Evolutionary conservation across 2,113 vertebrate species (phyloP).

Genomic region (Callithrix jacchus): DNA sequence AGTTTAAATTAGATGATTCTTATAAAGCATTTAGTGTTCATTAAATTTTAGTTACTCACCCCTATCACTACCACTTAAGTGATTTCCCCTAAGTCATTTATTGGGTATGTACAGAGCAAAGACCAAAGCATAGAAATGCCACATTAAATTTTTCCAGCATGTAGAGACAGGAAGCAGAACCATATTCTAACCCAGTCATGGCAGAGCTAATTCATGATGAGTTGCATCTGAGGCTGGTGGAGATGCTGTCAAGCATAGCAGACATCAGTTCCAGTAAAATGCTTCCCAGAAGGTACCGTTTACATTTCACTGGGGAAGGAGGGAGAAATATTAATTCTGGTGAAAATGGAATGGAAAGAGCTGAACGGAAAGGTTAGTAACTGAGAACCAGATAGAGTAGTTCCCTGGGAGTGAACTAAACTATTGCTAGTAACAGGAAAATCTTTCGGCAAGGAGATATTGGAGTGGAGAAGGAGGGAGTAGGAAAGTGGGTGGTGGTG

Average conservation of each 20-base stretch:
- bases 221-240: background rate
- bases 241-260: background rate
- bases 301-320: background rate
- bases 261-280: background rate
- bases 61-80: background rate
- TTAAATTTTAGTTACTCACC: background rate
- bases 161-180: background rate
- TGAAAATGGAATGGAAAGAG: background rate
- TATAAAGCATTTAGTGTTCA: background rate
- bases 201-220: background rate
- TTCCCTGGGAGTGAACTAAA: background rate
- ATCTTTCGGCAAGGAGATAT: background rate
- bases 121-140: background rate
- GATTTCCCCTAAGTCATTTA: background rate
- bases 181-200: background rate
- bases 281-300: background rate
- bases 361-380: background rate
- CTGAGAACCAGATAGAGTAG: background rate
- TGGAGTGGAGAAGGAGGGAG: background rate
- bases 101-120: background rate
- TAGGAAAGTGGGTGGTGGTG: background rate
- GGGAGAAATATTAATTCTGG: background rate
- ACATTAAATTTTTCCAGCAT: background rate
- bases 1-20: background rate
- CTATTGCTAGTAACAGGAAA: constrained; percentile 19